A percentile compares a stretch with the other conserved stretches of the same genome.
These are phyloP conservation scores for Chloebia gouldiae DNA, from an alignment of 2,113 vertebrate species.

Conservation along the genomic window DNA sequence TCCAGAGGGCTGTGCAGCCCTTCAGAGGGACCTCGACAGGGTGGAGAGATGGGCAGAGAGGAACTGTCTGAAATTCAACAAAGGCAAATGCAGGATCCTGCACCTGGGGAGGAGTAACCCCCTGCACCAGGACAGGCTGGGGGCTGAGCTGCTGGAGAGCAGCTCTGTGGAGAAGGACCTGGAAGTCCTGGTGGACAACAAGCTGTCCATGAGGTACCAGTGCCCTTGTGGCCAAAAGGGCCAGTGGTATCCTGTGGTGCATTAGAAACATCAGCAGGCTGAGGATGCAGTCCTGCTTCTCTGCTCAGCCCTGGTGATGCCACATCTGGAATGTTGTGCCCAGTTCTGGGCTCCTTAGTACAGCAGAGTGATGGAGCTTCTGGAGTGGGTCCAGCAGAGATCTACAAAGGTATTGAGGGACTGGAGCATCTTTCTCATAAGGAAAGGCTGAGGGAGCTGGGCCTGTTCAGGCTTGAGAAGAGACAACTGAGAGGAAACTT, in stretches of 20 bases:
- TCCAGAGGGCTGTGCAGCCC: not conserved
- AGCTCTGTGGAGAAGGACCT: not conserved
- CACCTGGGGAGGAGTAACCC: not conserved
- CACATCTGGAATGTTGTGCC: not conserved
- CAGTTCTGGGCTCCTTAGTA: not conserved
- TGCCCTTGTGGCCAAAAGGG: no score
- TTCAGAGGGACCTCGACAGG: fast-evolving
- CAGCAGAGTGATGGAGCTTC: not conserved
- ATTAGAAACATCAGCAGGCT: not conserved
- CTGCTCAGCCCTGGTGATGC: not conserved
- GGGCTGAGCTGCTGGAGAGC: fast-evolving
- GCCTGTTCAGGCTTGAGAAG: not conserved
- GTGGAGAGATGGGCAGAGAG: not conserved
- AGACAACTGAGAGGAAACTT: no score
- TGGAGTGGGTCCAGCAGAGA: not conserved
- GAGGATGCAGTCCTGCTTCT: not conserved
- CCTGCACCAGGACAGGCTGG: fast-evolving
- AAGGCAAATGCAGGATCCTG: not conserved
- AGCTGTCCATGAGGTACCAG: not conserved
- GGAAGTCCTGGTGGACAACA: no score
- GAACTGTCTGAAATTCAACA: fast-evolving
- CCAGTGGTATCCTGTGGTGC: not conserved
- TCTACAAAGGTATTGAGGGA: not conserved
- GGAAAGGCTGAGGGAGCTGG: not conserved
- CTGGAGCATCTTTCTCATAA: not conserved